phyloP scores from a whole-genome alignment of 92 coral and sea anemone genomes.

The Siderastrea radians region DNA sequence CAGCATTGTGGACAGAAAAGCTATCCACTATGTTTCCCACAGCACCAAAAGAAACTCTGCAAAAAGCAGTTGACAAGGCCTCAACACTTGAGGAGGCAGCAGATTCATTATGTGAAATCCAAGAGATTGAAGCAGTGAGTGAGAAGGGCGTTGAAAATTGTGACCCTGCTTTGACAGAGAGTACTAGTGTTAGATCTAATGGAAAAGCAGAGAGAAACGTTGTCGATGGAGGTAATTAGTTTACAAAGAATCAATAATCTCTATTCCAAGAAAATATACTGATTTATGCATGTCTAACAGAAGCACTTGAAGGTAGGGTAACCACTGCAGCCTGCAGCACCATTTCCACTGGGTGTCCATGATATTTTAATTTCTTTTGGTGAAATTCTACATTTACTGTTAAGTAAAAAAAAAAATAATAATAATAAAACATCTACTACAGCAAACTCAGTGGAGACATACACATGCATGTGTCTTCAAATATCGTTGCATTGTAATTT shows the following conservation, averaged over 20 bases:
- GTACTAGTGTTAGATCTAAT: not conserved
- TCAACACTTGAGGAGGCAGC: slow-evolving; percentile 54
- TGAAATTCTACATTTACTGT: no score
- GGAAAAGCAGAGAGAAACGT: not conserved
- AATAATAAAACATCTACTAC: no score
- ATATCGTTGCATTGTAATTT: no score
- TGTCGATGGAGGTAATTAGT: not conserved
- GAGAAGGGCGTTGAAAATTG: slow-evolving; percentile 16
- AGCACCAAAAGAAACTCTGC: slow-evolving; percentile 16
- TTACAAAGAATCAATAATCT: not conserved
- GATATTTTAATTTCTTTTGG: no score
- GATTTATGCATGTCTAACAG: not conserved
- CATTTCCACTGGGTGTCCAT: no score
- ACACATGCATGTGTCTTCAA: no score
- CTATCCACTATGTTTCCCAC: slow-evolving; percentile 44
- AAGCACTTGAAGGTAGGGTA: no score
- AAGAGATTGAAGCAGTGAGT: slow-evolving; percentile 20
- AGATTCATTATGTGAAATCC: slow-evolving; percentile 43
- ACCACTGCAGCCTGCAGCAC: no score
- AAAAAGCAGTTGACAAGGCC: slow-evolving; percentile 34
- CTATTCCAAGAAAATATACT: not conserved
- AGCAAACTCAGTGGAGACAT: no score
- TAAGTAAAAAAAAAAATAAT: no score
- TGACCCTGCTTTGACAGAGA: slow-evolving; percentile 10
- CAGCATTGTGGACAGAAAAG: slow-evolving; percentile 31